Conservation (phyloP, 2,888 invertebrate genomes). For the Strigamia crassipes region DNA sequence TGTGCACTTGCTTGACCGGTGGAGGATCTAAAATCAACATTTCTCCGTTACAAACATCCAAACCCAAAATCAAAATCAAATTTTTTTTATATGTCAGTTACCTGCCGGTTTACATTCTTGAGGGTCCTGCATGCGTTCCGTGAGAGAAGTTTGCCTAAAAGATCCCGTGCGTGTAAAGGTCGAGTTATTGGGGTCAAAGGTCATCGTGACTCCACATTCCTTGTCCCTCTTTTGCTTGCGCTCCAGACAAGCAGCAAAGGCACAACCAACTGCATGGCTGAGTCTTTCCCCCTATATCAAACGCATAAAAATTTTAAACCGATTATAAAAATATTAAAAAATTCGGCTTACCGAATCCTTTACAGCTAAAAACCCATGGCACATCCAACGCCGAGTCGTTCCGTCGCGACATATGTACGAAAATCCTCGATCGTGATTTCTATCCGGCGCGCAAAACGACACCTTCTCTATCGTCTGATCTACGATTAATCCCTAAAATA, state of each 20-base stretch:
- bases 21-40: slow-evolving; percentile 41
- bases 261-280: slow-evolving; percentile 99
- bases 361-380: slow-evolving; percentile 95
- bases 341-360: slow-evolving; percentile 77
- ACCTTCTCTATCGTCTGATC: slow-evolving; percentile 99
- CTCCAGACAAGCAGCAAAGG: slow-evolving; percentile 97
- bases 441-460: slow-evolving; percentile 99
- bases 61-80: not conserved
- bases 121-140: slow-evolving; percentile 73
- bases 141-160: slow-evolving; percentile 81
- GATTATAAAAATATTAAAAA: not conserved
- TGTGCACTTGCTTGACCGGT: slow-evolving; percentile 65
- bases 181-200: slow-evolving; percentile 84
- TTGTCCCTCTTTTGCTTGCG: slow-evolving; percentile 96
- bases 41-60: not conserved
- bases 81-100: slow-evolving; percentile 50
- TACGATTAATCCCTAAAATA: slow-evolving; percentile 81
- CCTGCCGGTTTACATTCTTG: slow-evolving; percentile 64
- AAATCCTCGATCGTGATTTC: slow-evolving; percentile 96
- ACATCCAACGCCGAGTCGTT: slow-evolving; percentile 99
- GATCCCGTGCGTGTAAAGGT: slow-evolving; percentile 93
- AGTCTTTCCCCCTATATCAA: slow-evolving; percentile 87
- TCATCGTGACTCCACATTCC: slow-evolving; percentile 92
- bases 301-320: not conserved
- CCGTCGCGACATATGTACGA: slow-evolving; percentile 99